A percentile compares a stretch with the other conserved stretches of the same genome.
Evolutionary conservation across 2,113 vertebrate species (phyloP).

Genomic region (Periophthalmus modestus): DNA sequence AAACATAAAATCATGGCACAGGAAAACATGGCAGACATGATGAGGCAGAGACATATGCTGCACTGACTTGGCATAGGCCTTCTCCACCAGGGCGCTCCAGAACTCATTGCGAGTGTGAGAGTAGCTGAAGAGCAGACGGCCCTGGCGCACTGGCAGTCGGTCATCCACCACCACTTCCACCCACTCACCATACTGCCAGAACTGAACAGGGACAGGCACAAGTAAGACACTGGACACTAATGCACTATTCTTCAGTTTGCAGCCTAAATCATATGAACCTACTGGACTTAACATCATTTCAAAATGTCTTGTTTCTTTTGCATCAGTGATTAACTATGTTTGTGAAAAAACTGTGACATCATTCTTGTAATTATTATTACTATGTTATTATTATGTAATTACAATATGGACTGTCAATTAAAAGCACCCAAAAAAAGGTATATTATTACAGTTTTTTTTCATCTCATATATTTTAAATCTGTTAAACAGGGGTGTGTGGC

Average conservation of each 20-base stretch:
- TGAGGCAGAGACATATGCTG: slow-evolving; percentile 69
- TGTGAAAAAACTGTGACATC: background rate
- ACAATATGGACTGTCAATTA: too few relatives aligned
- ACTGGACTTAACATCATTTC: background rate
- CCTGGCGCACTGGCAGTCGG: slow-evolving; percentile 75
- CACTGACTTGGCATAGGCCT: slow-evolving; percentile 84
- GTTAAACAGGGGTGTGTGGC: slow-evolving; percentile 7
- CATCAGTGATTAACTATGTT: background rate
- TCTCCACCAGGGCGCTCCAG: slow-evolving; percentile 85
- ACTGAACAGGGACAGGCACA: slow-evolving; percentile 59
- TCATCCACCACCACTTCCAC: slow-evolving; percentile 85
- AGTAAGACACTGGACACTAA: slow-evolving; percentile 13
- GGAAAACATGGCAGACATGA: slow-evolving; percentile 58
- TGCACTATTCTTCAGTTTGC: background rate
- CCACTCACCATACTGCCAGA: slow-evolving; percentile 87
- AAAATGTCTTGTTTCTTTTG: background rate
- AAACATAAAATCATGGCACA: background rate
- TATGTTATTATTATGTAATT: too few relatives aligned
- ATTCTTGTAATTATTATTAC: too few relatives aligned
- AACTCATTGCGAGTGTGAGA: slow-evolving; percentile 79
- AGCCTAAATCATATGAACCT: background rate
- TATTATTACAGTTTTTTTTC: background rate
- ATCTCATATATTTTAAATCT: background rate
- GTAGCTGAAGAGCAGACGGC: slow-evolving; percentile 81
- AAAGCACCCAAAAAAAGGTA: too few relatives aligned